These are phyloP conservation scores for Blastomussa wellsi DNA, from an alignment of 92 coral and sea anemone species.

Conservation along the genomic window DNA sequence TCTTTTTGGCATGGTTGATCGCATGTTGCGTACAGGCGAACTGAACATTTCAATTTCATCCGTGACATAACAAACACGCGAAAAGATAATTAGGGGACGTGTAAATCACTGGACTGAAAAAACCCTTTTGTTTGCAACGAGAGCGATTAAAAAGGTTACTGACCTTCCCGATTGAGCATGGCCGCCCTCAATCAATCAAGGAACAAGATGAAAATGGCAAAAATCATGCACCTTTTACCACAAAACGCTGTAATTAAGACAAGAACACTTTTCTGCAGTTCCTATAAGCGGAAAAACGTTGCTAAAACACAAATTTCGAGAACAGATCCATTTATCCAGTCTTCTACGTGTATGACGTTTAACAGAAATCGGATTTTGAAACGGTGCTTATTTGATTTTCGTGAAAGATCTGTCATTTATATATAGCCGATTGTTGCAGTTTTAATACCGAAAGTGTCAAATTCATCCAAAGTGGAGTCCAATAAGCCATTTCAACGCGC, in stretches of 20 bases:
- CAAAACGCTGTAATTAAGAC: background rate
- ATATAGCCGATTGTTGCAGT: background rate
- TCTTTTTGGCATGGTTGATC: constrained; percentile 6
- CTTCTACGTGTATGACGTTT: background rate
- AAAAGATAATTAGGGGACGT: constrained; percentile 26
- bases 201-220: background rate
- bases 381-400: background rate
- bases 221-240: background rate
- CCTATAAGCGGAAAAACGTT: background rate
- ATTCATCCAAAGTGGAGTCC: background rate
- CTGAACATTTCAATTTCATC: background rate
- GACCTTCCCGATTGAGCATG: constrained; percentile 4
- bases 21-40: background rate
- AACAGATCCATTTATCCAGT: background rate
- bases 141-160: constrained; percentile 20
- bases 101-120: constrained; percentile 12
- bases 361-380: background rate
- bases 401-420: constrained; percentile 23
- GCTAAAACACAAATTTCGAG: background rate
- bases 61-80: constrained; percentile 6
- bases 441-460: background rate
- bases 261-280: background rate
- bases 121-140: constrained; percentile 22
- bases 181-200: constrained; percentile 24
- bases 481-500: background rate